Conservation (phyloP, 2,888 invertebrate species). For the Axea sp. region DNA sequence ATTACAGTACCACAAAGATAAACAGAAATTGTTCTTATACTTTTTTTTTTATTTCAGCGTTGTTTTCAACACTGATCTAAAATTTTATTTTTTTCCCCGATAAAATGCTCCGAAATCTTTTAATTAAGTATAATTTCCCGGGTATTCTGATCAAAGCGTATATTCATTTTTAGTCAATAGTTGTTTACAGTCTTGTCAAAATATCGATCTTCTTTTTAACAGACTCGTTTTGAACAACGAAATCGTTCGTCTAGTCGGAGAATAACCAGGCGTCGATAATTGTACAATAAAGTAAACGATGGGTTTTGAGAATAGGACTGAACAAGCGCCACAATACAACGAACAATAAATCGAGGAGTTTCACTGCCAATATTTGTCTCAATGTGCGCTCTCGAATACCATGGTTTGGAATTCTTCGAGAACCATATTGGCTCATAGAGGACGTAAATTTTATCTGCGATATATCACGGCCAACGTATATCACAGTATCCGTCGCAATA, state of each 20-base stretch:
- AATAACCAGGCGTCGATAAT: conserved; percentile 25
- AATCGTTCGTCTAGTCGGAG: conserved; percentile 21
- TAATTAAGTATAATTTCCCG: too few species aligned
- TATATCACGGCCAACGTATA: conserved; percentile 42
- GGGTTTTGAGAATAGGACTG: conserved; percentile 6
- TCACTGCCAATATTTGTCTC: conserved; percentile 49
- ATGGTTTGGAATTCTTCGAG: conserved; percentile 32
- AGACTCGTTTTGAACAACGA: neutral
- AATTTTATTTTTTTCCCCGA: too few species aligned
- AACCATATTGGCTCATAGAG: conserved; percentile 41
- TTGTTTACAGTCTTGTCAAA: neutral
- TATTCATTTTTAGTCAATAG: too few species aligned
- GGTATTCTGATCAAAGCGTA: too few species aligned
- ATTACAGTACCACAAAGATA: too few species aligned
- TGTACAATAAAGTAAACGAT: conserved; percentile 30
- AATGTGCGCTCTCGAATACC: conserved; percentile 22
- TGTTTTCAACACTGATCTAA: too few species aligned
- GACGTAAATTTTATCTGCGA: conserved; percentile 48
- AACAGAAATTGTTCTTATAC: too few species aligned
- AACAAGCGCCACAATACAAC: conserved; percentile 16
- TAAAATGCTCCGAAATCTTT: too few species aligned
- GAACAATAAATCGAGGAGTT: conserved; percentile 29
- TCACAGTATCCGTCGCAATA: conserved; percentile 29
- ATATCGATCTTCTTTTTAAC: too few species aligned
- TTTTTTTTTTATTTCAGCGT: too few species aligned